Base-by-base conservation (phyloP, 2,888 invertebrate species). In the Pinctada fucata region DNA sequence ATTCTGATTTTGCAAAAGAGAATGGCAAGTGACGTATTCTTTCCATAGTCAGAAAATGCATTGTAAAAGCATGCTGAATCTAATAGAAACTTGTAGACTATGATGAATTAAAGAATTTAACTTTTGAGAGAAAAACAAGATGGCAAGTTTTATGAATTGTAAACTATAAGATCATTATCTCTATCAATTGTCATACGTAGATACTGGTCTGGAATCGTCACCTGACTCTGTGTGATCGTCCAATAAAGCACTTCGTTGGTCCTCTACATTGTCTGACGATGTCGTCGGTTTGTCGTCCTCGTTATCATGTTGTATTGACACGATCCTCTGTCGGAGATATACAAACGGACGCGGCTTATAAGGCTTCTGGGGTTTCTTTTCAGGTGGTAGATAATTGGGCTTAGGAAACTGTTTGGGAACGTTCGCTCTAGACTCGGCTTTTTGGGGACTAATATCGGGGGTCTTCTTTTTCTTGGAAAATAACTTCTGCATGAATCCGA, bases 401-500 rank as follows among this genome's bases (percentile, higher is more conserved):
- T 80, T 75, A 3, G 75, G 76, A 48, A 13, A 81, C 73, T 82
- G 78, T 74, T 47, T 84, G 70, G 82, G 79, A 52, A 75, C 78
- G 79, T 83, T 84, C 71, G 75, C 76, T 6, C 82, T 79, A 0
- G 84, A 84, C 1, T 83, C 82, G 1, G 85, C 80, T 70, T 83
- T 83, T 31, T 76, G 84, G 52, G 76, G 83, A 6, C 78, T 82
- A 69, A 75, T 82, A 3, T 84, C 85, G 4, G 80, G 73, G 45
- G 76, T 75, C 80, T 90, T 90, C 81, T 88, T 88, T 83, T 88
- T 88, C 78, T 87, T 88, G 0, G 89, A 88, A 73, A 90, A 84
- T 65, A 90, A 81, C 72, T 88, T 85, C 77, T 89, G 88, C 87
- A 90, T 89, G 75, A 90, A 89, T n/a, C 87, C 78, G 10, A 78